Evolutionary conservation across 2,113 vertebrate species (phyloP), one percentile per base, ranked within the genome.

Genomic region (Leuciscus idus): DNA sequence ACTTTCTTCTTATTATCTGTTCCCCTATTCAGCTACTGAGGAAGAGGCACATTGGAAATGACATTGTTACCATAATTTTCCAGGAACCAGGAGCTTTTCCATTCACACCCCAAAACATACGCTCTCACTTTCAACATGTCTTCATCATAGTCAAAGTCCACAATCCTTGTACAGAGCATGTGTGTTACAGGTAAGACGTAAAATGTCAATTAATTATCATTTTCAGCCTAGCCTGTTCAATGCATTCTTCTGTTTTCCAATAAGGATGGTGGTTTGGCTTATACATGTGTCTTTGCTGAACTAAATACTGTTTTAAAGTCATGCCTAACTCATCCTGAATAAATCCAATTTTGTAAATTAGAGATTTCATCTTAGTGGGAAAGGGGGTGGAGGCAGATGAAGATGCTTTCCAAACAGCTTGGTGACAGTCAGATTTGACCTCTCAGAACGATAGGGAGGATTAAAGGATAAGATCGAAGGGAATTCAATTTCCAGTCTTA

Each of bases 11-110:
- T 46, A 12, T 85, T 12, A 13, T 30, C 5, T 61, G 15, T 59
- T 59, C 28, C 23, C 36, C 5, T 85, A 19, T 57, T 39, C 90
- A 97, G 96, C 95, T 97, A 48, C 93, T 97, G 93, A 94, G 96
- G 90, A 97, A 97, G 93, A 94, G 96, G 81, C 96, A 97, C 91
- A 97, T 97, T 86, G 96, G 96, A 91, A 97, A 97, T 90, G 96
- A 97, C 90, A 97, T 97, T 77, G 96, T 97, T 89, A 97, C 96
- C 82, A 94, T 97, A 88, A 94, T 97, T 93, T 97, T 97, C 93
- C 96, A 97, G 93, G 96, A 97, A 91, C 96, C 96, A 0, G 96
- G 96, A 81, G 95, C 96, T 48, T 95, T 96, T 85, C 96, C 96
- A 70, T 97, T 97, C 86, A 96, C 96, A 85, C 96, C 96, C 50